These are phyloP conservation scores for Idaea aversata DNA, from an alignment of 2,888 invertebrate species.

Conservation along the genomic window DNA sequence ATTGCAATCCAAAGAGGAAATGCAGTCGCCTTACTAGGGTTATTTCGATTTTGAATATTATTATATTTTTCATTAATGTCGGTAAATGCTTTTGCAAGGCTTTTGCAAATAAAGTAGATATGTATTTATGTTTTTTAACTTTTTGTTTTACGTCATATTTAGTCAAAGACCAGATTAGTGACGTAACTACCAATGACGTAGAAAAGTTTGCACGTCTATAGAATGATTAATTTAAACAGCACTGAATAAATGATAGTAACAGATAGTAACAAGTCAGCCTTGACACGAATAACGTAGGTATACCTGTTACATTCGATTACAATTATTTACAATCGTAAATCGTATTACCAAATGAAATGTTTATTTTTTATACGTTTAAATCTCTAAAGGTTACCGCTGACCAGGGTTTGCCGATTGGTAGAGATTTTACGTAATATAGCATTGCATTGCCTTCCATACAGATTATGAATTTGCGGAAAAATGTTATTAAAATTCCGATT, in stretches of 20 bases:
- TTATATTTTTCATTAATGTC: no score
- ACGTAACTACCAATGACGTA: not conserved
- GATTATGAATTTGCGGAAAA: no score
- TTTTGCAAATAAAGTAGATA: no score
- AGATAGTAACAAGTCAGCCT: conserved; percentile 34
- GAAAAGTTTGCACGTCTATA: not conserved
- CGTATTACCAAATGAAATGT: conserved; percentile 52
- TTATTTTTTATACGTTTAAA: conserved; percentile 53
- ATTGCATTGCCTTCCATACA: no score
- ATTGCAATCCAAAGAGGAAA: no score
- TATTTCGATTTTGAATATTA: no score
- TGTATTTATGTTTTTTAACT: no score
- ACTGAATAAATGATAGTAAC: conserved; percentile 38
- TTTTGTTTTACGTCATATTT: not conserved
- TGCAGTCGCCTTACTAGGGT: no score
- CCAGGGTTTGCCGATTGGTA: not conserved
- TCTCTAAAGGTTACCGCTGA: conserved; percentile 26
- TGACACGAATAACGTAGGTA: conserved; percentile 35
- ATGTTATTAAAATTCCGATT: no score
- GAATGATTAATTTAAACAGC: conserved; percentile 6
- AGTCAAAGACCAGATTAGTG: no score
- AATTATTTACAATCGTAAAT: conserved; percentile 70
- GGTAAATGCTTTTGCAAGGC: no score
- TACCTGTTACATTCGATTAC: conserved; percentile 43
- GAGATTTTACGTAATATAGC: no score